These are phyloP conservation scores for Coptodon bakossiorum DNA, from an alignment of 2,113 vertebrate species.

Conservation along the genomic window DNA sequence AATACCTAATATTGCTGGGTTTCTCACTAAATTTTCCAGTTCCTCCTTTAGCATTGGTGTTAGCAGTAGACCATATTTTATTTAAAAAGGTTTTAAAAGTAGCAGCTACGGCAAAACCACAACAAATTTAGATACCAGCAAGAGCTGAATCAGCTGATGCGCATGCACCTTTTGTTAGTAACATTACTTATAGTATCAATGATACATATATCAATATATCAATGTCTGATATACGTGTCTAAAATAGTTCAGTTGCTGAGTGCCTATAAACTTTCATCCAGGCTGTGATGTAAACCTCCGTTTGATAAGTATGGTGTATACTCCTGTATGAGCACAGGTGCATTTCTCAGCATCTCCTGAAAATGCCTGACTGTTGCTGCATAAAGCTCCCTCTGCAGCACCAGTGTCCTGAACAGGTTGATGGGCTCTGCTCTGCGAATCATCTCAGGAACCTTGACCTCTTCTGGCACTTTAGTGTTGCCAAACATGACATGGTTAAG, in stretches of 20 bases:
- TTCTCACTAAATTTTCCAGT: background rate
- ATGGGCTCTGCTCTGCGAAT: conserved; percentile 79
- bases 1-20: background rate
- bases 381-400: conserved; percentile 77
- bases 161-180: background rate
- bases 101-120: background rate
- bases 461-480: conserved; percentile 75
- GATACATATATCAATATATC: too few species aligned
- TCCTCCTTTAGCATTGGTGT: background rate
- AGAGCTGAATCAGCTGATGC: background rate
- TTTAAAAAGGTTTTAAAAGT: background rate
- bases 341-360: conserved; percentile 90
- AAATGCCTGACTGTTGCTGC: conserved; percentile 77
- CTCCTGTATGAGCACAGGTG: conserved; percentile 81
- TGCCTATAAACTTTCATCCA: background rate
- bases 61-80: background rate
- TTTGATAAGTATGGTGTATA: conserved; percentile 75
- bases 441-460: conserved; percentile 72
- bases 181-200: background rate
- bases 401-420: conserved; percentile 88
- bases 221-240: background rate
- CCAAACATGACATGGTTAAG: conserved; percentile 87
- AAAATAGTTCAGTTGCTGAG: background rate
- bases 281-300: conserved; percentile 6
- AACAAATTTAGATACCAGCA: background rate